Base-by-base conservation (phyloP, 2,888 invertebrate species). In the Bimastos eiseni region DNA sequence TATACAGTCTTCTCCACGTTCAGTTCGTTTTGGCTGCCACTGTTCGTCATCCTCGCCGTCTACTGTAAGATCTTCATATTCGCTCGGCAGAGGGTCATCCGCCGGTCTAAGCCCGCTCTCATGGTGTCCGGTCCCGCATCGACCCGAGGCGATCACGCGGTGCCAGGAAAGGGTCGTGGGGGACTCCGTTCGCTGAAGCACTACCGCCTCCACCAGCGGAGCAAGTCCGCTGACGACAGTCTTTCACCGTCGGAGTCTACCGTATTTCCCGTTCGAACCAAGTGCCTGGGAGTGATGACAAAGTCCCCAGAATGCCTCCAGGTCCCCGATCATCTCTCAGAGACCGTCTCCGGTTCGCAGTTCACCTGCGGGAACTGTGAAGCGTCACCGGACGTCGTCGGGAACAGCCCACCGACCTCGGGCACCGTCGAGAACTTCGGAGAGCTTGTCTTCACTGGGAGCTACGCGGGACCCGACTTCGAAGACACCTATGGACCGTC, bases 1-100 rank as follows among this genome's bases (percentile, higher is more conserved):
- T 95, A 95, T 92, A 93, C 95, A 33, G 93, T 95, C 88, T 95
- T 95, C 93, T 94, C 93, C 2, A 93, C 93, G 17, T 93, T 93
- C 91, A 93, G 93, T 24, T 93, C 93, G 6, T 93, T 93, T 91
- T 93, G 92, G 92, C 91, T 93, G 33, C 92, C 93, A 17, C 90
- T 93, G 44, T 41, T 88, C 1, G 92, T 92, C 24, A 93, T 93
- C 19, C 89, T 93, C 11, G 90, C 92, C 19, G 92, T 92, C 4
- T 93, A 93, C 89, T 91, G 90, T 86, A 91, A 92, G 89, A 93
- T 93, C 88, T 93, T 93, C 91, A 89, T 89, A 17, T 90, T 93
- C 86, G 93, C 93, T 19, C 91, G 92, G 30, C 83, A 89, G 90
- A 91, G 93, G 37, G 92, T 91, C 33, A 88, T 91, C 21, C 88